phyloP scores from a whole-genome alignment of 2,797 vertebrate genomes.

The Centroberyx gerrardi region DNA sequence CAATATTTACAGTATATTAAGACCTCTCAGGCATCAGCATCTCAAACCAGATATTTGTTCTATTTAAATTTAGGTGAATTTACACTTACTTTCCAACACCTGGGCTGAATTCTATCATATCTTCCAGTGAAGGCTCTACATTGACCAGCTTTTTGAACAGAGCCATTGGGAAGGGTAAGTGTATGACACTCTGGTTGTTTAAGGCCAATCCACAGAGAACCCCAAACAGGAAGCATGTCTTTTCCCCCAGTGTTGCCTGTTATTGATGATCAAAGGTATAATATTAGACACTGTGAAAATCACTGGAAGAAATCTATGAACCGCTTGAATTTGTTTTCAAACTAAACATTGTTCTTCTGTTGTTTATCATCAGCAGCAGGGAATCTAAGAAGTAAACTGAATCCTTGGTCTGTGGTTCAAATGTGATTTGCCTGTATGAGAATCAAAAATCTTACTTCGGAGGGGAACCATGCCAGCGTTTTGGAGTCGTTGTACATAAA shows the following conservation, averaged over 20 bases:
- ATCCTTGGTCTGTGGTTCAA: background rate
- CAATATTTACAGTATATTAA: background rate
- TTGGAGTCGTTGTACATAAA: slow-evolving; percentile 91
- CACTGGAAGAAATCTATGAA: background rate
- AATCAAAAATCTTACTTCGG: slow-evolving; percentile 82
- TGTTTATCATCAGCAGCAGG: background rate
- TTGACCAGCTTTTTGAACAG: slow-evolving; percentile 95
- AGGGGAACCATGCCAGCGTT: slow-evolving; percentile 93
- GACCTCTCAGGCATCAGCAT: background rate
- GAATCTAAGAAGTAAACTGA: background rate
- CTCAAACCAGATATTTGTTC: background rate
- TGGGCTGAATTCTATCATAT: slow-evolving; percentile 90
- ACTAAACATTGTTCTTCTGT: background rate
- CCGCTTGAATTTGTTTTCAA: background rate
- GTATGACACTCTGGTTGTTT: slow-evolving; percentile 91
- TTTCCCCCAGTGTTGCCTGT: slow-evolving; percentile 87
- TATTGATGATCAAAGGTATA: slow-evolving; percentile 54
- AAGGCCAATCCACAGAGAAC: slow-evolving; percentile 94
- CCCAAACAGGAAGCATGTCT: slow-evolving; percentile 91
- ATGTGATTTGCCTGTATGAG: background rate
- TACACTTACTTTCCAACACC: slow-evolving; percentile 81
- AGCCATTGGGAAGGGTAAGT: slow-evolving; percentile 94
- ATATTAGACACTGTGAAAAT: background rate
- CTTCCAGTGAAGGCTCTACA: slow-evolving; percentile 89
- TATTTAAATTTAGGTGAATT: background rate